These are phyloP conservation scores for Dendroctonus ponderosae DNA, from an alignment of 1,140 invertebrate genomes.

Conservation along the genomic window DNA sequence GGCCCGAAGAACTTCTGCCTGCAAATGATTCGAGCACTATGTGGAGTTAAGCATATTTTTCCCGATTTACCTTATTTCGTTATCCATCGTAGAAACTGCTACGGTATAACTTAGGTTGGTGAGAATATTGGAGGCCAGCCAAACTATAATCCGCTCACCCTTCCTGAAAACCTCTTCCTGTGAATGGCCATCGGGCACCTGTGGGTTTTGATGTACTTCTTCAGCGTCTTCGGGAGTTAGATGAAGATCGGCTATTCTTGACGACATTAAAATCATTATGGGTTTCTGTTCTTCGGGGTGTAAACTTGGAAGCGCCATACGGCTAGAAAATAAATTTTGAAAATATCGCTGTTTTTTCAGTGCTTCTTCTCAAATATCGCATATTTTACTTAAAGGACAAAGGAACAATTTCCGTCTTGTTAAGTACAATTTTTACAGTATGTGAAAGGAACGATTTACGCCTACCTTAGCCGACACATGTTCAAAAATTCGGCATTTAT, in stretches of 20 bases:
- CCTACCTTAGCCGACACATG: constrained; percentile 9
- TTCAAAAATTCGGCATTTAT: constrained; percentile 31
- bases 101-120: constrained; percentile 40
- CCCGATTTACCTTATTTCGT: constrained; percentile 28
- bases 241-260: constrained; percentile 18
- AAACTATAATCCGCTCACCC: constrained; percentile 36
- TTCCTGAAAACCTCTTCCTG: constrained; percentile 14
- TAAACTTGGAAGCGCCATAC: constrained; percentile 2
- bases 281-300: constrained; percentile 24
- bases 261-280: constrained; percentile 32
- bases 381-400: background rate
- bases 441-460: background rate
- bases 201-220: constrained; percentile 1
- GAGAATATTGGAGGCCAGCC: constrained; percentile 40
- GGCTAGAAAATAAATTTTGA: constrained; percentile 9
- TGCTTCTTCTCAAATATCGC: background rate
- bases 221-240: constrained; percentile 10
- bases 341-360: background rate
- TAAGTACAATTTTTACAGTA: background rate
- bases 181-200: background rate
- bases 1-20: constrained; percentile 43
- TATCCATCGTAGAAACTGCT: constrained; percentile 39
- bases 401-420: no score
- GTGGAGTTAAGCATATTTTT: background rate
- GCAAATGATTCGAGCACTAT: constrained; percentile 9